Base-by-base conservation (phyloP, 2,113 vertebrate genomes). In the Anarrhichthys ocellatus region DNA sequence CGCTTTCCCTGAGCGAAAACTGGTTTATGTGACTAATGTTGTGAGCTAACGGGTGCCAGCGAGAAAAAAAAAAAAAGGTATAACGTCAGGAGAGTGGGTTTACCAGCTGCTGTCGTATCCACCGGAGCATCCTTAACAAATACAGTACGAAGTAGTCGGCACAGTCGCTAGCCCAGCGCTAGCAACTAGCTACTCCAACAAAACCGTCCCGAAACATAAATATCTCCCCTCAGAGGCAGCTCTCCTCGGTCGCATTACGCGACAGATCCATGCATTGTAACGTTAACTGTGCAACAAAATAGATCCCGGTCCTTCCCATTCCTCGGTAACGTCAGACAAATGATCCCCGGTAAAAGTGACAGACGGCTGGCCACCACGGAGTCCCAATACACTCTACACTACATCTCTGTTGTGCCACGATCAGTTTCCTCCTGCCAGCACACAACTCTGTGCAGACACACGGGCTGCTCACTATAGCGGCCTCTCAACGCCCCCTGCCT, bases 21-120 rank as follows among this genome's bases (percentile, higher is more conserved):
- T 11, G 10, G 2, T 24, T 3, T 5, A 0, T 0, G 20, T 22
- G 24, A 6, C 18, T 20, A 8, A 8, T 38, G 46, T 2, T 17
- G 22, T n/a, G 7, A 29, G 34, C 14, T 56, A 61, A 15, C 14
- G 5, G 2, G 18, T 9, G 48, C 36, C 61, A 74, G 7, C 29
- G 64, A 5, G 2, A 56, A 7, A 81, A 69, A 9, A 81, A 69
- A 32, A 29, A 29, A 2, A 29, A 81, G 32, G 69, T 29, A 69
- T 29, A 46, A 14, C 54, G 54, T 11, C 22, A 10, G 4, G 29
- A 22, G 34, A 42, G 34, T 1, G n/a, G 48, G 93, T 80, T 89
- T 95, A 99, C 97, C 97, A 99, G 96, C 96, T 98, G 98, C 94
- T 98, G 97, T 87, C 97, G 96, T 89, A 98, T 95, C 98, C 98